Conservation (phyloP, 2,888 invertebrate genomes). For the Adela reaumurella region DNA sequence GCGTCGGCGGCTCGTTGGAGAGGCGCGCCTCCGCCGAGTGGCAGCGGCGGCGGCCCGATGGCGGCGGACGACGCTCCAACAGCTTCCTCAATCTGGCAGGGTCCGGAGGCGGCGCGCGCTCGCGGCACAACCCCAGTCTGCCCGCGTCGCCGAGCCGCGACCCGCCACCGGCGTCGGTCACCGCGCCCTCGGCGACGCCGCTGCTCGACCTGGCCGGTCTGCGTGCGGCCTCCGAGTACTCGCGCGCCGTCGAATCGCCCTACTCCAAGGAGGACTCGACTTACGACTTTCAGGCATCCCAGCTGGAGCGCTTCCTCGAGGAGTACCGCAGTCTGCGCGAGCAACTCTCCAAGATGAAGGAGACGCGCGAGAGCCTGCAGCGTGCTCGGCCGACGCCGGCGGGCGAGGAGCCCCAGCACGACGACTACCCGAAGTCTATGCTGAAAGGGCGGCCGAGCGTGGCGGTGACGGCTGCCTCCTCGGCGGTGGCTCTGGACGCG, state of each 20-base stretch:
- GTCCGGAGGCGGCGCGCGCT: slow-evolving; percentile 42
- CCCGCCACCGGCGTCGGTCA: slow-evolving; percentile 46
- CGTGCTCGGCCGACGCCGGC: slow-evolving; percentile 29
- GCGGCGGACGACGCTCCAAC: slow-evolving; percentile 56
- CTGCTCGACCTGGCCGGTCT: slow-evolving; percentile 59
- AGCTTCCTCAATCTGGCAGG: slow-evolving; percentile 67
- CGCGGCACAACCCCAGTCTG: slow-evolving; percentile 55
- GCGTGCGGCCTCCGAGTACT: slow-evolving; percentile 30
- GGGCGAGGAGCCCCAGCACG: slow-evolving; percentile 29
- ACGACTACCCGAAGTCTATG: slow-evolving; percentile 50
- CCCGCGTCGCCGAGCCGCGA: slow-evolving; percentile 64
- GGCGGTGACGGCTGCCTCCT: slow-evolving; percentile 46
- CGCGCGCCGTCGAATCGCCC: slow-evolving; percentile 30
- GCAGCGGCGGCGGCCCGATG: slow-evolving; percentile 19
- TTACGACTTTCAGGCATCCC: slow-evolving; percentile 76
- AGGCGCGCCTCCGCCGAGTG: slow-evolving; percentile 50
- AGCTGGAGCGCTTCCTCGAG: slow-evolving; percentile 73
- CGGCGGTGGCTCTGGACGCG: slow-evolving; percentile 38
- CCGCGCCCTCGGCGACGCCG: slow-evolving; percentile 57
- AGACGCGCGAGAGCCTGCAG: slow-evolving; percentile 67
- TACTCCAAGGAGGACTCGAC: slow-evolving; percentile 51
- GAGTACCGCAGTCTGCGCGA: slow-evolving; percentile 75
- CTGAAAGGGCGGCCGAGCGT: slow-evolving; percentile 56
- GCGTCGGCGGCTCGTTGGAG: slow-evolving; percentile 39
- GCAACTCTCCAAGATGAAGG: slow-evolving; percentile 76